phyloP scores from a whole-genome alignment of 2,888 invertebrate species.

The Cactoblastis cactorum region DNA sequence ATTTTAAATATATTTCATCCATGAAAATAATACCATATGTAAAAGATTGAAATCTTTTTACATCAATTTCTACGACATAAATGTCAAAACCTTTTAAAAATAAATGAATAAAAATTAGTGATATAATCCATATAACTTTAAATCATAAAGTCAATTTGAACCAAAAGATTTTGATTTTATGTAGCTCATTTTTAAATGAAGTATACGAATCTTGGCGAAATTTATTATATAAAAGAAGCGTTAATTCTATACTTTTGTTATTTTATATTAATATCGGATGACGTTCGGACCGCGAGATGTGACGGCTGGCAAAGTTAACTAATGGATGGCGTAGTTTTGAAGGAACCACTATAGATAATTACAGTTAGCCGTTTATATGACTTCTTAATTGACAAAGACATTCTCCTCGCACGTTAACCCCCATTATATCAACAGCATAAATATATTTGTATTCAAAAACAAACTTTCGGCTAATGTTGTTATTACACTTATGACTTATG shows the following conservation, averaged over 20 bases:
- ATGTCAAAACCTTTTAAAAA: too few species aligned
- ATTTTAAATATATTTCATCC: too few species aligned
- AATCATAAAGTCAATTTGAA: too few species aligned
- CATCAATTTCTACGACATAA: too few species aligned
- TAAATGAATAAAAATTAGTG: too few species aligned
- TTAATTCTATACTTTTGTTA: background rate
- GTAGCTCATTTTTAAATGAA: too few species aligned
- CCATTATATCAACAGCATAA: slow-evolving; percentile 21
- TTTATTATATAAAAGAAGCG: background rate
- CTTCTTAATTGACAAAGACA: slow-evolving; percentile 61
- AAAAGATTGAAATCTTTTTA: too few species aligned
- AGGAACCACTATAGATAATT: slow-evolving; percentile 64
- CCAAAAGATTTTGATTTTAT: too few species aligned
- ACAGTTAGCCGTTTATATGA: slow-evolving; percentile 55
- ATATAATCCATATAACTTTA: too few species aligned
- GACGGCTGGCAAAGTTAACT: slow-evolving; percentile 44
- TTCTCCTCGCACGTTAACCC: slow-evolving; percentile 36
- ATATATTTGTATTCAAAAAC: slow-evolving; percentile 13
- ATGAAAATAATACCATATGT: too few species aligned
- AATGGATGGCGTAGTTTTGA: slow-evolving; percentile 65
- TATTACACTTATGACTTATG: slow-evolving; percentile 13
- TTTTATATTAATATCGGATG: slow-evolving; percentile 33
- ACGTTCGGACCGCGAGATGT: slow-evolving; percentile 39
- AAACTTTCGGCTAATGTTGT: slow-evolving; percentile 5
- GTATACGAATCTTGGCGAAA: too few species aligned